Percentiles rank a stretch among this genome's conserved stretches.
Evolutionary conservation across 92 coral and sea anemone species (phyloP).

Genomic region (Zoanthus solanderi): DNA sequence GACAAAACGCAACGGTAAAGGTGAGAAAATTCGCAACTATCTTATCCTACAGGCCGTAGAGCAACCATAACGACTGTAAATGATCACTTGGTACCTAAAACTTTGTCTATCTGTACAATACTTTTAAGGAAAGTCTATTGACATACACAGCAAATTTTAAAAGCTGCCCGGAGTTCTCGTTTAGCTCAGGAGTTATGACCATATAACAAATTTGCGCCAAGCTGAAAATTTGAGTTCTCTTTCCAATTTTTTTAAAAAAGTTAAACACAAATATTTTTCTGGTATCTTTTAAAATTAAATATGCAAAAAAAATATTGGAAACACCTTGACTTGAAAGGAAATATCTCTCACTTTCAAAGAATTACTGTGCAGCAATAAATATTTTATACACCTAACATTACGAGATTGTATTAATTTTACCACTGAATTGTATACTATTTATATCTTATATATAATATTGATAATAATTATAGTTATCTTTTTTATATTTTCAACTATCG

Average conservation of each 20-base stretch:
- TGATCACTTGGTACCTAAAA: background rate
- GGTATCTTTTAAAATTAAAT: too few relatives aligned
- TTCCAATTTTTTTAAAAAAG: background rate
- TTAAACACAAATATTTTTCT: too few relatives aligned
- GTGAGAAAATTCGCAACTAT: too few relatives aligned
- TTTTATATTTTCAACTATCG: conserved; percentile 67
- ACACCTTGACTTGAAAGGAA: background rate
- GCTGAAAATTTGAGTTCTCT: background rate
- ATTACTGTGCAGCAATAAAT: conserved; percentile 39
- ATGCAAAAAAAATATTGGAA: too few relatives aligned
- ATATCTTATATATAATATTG: conserved; percentile 19
- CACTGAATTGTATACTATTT: conserved; percentile 40
- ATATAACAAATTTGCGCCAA: background rate
- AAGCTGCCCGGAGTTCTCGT: conserved; percentile 1
- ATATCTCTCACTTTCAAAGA: conserved; percentile 20
- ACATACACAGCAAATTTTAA: conserved; percentile 22
- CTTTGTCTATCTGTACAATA: background rate
- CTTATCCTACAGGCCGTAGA: background rate
- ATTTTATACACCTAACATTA: conserved; percentile 24
- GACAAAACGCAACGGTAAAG: too few relatives aligned
- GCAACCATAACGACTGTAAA: too few relatives aligned
- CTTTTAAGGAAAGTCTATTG: background rate
- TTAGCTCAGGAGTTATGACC: background rate
- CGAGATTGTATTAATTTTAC: conserved; percentile 21
- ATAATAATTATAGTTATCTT: conserved; percentile 20